Evolutionary conservation across 1,140 invertebrate species (phyloP), one percentile per base, ranked within the genome.

Genomic region (Drosophila mauritiana): DNA sequence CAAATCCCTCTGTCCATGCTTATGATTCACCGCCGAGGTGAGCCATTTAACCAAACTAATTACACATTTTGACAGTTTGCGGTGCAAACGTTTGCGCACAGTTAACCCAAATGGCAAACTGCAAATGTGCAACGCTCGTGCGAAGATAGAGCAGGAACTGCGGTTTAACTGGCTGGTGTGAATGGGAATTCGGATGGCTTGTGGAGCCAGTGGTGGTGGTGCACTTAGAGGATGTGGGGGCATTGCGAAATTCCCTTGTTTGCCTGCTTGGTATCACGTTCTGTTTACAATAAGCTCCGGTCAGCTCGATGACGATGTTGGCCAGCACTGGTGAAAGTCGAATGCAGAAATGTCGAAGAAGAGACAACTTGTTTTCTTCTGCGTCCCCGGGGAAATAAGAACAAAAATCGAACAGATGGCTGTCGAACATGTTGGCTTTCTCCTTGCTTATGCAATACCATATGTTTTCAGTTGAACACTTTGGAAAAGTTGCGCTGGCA

Each of bases 51-150:
- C 25, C 40, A 40, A 52, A 78, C 78, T 80, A 80, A 80, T 80
- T 80, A 77, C 77, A 70, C 78, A 73, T 80, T 80, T 80, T 80
- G 78, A 80, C 77, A 80, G 78, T 80, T 80, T 80, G 69, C 62
- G 77, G 69, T 64, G 78, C 63, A 59, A 80, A 75, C 77, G 78
- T 75, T 80, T 80, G 70, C 77, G 45, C 63, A 80, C 69, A 80
- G 77, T 80, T 80, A 68, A 70, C 37, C 46, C 56, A 45, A 67
- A 62, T 31, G 31, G 55, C 67, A 73, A 59, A 72, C 39, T 72
- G 67, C 67, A 73, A 72, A 72, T 73, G 68, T 74, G 70, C 64
- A 69, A 57, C 52, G 68, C 13, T 70, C 34, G 65, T 15, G 52
- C 11, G 51, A 51, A 57, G 65, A 72, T 57, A 70, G 68, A 70